Percentiles rank a stretch among this genome's conserved stretches.
These are phyloP conservation scores for Bombus turneri DNA, from an alignment of 1,140 invertebrate genomes.

Conservation along the genomic window DNA sequence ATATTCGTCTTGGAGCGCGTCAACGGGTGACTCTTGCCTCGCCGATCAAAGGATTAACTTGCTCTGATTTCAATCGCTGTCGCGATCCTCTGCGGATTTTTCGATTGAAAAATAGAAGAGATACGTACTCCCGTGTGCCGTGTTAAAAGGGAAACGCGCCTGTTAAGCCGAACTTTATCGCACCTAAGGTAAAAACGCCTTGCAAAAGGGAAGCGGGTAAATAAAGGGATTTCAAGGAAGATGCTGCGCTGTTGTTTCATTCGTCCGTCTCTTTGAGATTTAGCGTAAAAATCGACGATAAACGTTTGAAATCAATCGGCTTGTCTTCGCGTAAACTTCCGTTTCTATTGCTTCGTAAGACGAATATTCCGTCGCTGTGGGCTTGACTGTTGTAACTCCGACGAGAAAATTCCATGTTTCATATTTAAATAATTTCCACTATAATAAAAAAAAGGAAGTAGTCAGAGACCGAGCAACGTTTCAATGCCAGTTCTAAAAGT, in stretches of 20 bases:
- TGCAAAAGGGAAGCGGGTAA: background rate
- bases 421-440: background rate
- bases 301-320: background rate
- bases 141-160: background rate
- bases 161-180: too few relatives aligned
- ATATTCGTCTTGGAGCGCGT: constrained; percentile 62
- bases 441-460: background rate
- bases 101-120: constrained; percentile 11
- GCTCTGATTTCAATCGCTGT: constrained; percentile 26
- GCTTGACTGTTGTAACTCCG: too few relatives aligned
- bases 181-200: background rate
- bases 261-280: background rate
- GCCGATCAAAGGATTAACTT: constrained; percentile 43
- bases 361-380: background rate
- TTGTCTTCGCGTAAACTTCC: background rate
- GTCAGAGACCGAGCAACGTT: background rate
- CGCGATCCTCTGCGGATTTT: background rate
- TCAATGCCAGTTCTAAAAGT: background rate
- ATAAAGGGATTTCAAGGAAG: background rate
- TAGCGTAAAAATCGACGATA: too few relatives aligned
- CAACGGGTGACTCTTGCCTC: constrained; percentile 2
- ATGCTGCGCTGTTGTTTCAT: background rate
- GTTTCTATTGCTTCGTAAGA: background rate
- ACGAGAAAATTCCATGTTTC: background rate
- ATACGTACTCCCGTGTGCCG: background rate